Percentiles rank a stretch among this genome's conserved stretches.
These are phyloP conservation scores for Drosophila buzzatii DNA, from an alignment of 2,888 invertebrate species.

Conservation along the genomic window DNA sequence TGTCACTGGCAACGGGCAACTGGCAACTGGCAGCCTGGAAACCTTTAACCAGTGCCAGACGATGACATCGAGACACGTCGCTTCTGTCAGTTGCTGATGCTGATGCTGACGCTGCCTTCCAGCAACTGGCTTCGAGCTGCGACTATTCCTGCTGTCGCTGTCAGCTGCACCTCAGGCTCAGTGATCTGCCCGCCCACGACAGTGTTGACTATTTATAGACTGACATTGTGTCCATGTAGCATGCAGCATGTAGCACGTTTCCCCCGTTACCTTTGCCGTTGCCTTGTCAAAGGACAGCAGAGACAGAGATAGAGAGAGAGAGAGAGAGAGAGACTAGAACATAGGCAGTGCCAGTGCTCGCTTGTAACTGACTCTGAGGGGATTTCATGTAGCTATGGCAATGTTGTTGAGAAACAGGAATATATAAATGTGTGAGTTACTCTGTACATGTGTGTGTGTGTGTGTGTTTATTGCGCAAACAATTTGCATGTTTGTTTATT, in stretches of 20 bases:
- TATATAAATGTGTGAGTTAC: constrained; percentile 13
- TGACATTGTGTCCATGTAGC: constrained; percentile 64
- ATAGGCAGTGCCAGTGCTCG: background rate
- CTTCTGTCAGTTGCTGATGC: constrained; percentile 31
- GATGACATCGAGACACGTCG: constrained; percentile 45
- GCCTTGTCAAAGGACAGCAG: constrained; percentile 40
- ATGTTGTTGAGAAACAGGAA: constrained; percentile 39
- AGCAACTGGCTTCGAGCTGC: constrained; percentile 1
- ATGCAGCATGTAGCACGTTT: constrained; percentile 32
- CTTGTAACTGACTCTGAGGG: constrained; percentile 45
- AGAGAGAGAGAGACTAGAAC: background rate
- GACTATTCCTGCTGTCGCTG: constrained; percentile 29
- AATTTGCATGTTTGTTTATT: constrained; percentile 71
- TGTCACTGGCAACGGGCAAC: constrained; percentile 48
- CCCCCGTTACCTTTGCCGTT: constrained; percentile 20
- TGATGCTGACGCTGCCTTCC: background rate
- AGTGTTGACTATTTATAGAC: constrained; percentile 70
- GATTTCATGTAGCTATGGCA: constrained; percentile 60
- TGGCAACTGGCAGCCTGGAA: constrained; percentile 24
- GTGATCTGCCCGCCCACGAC: constrained; percentile 19
- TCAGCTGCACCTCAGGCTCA: constrained; percentile 49
- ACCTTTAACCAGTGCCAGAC: constrained; percentile 51
- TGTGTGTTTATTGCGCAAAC: constrained; percentile 64
- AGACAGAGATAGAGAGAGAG: background rate
- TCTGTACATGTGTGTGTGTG: constrained; percentile 21